Conservation (phyloP, 1,140 invertebrate genomes). For the Ectropis grisescens region DNA sequence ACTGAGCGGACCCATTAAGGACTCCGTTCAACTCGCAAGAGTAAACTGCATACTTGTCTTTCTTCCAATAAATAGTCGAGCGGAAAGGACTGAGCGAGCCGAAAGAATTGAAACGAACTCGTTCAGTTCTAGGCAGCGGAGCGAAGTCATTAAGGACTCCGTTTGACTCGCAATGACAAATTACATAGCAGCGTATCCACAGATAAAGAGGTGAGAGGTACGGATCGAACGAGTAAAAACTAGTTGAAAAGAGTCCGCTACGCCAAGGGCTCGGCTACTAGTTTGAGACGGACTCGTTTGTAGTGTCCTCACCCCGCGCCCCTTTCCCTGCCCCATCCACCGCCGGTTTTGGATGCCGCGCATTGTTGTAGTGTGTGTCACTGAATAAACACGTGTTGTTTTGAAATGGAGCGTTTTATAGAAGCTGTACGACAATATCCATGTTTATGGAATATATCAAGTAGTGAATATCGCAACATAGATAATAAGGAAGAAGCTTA, state of each 20-base stretch:
- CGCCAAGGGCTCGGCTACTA: slow-evolving; percentile 1
- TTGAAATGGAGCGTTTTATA: no score
- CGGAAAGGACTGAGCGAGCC: no score
- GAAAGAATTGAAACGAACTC: slow-evolving; percentile 4
- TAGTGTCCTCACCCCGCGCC: no score
- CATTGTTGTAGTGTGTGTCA: no score
- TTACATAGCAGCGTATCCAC: slow-evolving; percentile 8
- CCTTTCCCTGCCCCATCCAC: no score
- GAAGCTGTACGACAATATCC: slow-evolving; percentile 1
- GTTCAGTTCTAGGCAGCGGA: slow-evolving; percentile 6
- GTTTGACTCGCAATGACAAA: slow-evolving; percentile 3
- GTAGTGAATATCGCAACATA: slow-evolving; percentile 2
- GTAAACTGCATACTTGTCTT: no score
- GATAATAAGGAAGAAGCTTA: slow-evolving; percentile 1
- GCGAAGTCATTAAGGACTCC: slow-evolving; percentile 2
- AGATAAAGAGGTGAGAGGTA: slow-evolving; percentile 8
- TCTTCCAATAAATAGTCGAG: no score
- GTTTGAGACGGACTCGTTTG: not conserved
- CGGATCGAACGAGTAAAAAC: slow-evolving; percentile 8
- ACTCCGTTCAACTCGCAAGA: no score
- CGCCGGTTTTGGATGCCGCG: no score
- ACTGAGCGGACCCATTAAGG: no score
- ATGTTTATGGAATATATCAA: slow-evolving; percentile 3
- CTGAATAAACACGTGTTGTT: no score
- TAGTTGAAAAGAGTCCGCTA: slow-evolving; percentile 1